phyloP scores from a whole-genome alignment of 2,797 vertebrate genomes.

The Sarcophilus harrisii region DNA sequence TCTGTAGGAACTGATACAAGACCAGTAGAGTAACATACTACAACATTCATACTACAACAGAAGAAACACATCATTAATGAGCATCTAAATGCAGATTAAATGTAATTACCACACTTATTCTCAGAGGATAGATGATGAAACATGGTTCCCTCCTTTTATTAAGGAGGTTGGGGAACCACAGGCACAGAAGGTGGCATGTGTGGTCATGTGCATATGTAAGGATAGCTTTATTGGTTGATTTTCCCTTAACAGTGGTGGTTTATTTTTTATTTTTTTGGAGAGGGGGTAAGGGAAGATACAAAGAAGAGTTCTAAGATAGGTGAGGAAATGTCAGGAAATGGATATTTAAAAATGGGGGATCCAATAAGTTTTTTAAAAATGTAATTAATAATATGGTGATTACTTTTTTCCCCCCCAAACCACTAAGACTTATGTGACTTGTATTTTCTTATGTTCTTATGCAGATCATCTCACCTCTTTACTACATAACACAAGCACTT shows the following conservation, averaged over 20 bases:
- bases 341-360: not conserved
- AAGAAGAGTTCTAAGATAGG: not conserved
- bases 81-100: not conserved
- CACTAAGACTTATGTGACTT: not conserved
- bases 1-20: not conserved
- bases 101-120: not conserved
- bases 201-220: not conserved
- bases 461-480: not conserved
- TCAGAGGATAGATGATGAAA: not conserved
- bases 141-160: not conserved
- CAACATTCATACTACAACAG: not conserved
- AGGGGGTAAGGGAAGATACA: not conserved
- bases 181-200: not conserved
- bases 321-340: not conserved
- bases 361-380: not conserved
- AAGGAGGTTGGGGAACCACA: not conserved
- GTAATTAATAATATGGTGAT: not conserved
- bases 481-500: not conserved
- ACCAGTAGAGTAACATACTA: not conserved
- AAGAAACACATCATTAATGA: not conserved
- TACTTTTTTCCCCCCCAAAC: not conserved
- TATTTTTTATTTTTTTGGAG: not conserved
- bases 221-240: not conserved
- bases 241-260: not conserved
- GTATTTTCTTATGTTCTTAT: not conserved